Evolutionary conservation across 2,797 vertebrate species (phyloP).

Genomic region (Chloroceryle amazona): DNA sequence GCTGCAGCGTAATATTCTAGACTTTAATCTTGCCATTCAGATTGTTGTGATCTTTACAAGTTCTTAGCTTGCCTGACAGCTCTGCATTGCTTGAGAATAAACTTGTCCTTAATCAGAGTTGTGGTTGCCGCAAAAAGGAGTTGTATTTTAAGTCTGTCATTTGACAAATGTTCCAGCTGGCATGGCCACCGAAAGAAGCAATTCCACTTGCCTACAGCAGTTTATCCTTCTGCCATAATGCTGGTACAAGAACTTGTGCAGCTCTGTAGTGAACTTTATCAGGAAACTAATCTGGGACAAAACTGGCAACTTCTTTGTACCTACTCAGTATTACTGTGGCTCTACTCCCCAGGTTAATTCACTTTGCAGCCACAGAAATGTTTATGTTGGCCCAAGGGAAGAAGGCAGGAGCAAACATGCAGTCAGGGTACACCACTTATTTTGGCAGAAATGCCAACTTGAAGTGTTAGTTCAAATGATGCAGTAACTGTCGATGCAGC

Average conservation of each 20-base stretch:
- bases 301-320: neutral
- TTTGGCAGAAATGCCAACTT: neutral
- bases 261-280: neutral
- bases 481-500: neutral
- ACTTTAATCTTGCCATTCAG: neutral
- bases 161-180: neutral
- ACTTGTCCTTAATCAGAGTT: neutral
- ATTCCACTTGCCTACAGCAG: neutral
- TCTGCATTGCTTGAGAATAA: neutral
- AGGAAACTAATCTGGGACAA: neutral
- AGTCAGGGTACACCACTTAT: neutral
- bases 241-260: neutral
- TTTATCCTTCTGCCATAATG: neutral
- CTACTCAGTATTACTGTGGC: neutral
- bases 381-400: neutral
- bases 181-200: neutral
- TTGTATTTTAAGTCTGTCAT: neutral
- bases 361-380: neutral
- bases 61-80: neutral
- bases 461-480: neutral
- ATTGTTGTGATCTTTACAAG: neutral
- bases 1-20: neutral
- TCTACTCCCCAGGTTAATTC: neutral
- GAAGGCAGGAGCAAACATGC: accelerated
- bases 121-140: neutral